Conservation (phyloP, 2,113 vertebrate genomes). For the Pterocles gutturalis region DNA sequence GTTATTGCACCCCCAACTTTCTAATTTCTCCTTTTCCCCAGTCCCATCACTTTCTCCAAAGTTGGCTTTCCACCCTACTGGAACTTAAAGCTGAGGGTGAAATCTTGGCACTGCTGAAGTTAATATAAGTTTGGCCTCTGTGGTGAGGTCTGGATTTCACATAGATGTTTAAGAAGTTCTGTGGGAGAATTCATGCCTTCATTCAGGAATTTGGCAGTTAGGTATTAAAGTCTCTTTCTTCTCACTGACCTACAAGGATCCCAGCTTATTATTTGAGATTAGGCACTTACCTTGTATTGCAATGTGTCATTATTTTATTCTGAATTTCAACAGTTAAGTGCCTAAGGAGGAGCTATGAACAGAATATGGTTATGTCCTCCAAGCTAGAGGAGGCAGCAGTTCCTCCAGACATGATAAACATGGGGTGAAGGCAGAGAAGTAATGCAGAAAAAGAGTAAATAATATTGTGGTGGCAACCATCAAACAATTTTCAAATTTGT, state of each 20-base stretch:
- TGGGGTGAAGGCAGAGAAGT: neutral
- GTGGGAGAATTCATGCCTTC: neutral
- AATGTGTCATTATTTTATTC: neutral
- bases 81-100: slow-evolving; percentile 13
- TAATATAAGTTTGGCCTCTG: slow-evolving; percentile 38
- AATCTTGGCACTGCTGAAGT: neutral
- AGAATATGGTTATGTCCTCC: neutral
- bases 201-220: neutral
- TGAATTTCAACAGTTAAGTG: neutral
- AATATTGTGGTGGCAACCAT: neutral
- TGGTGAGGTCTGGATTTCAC: slow-evolving; percentile 6
- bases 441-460: neutral
- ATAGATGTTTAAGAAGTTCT: slow-evolving; percentile 9
- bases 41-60: neutral
- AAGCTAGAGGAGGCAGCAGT: neutral
- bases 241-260: neutral
- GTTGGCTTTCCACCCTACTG: neutral
- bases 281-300: neutral
- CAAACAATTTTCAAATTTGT: neutral
- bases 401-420: neutral
- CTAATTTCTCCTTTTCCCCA: neutral
- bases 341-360: neutral
- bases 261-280: neutral
- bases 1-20: neutral
- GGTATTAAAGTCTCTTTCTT: neutral